A percentile compares a stretch with the other conserved stretches of the same genome.
These are phyloP conservation scores for Apostichopus leukothele DNA, from an alignment of 53 echinoderm and acorn worm genomes.

Conservation along the genomic window DNA sequence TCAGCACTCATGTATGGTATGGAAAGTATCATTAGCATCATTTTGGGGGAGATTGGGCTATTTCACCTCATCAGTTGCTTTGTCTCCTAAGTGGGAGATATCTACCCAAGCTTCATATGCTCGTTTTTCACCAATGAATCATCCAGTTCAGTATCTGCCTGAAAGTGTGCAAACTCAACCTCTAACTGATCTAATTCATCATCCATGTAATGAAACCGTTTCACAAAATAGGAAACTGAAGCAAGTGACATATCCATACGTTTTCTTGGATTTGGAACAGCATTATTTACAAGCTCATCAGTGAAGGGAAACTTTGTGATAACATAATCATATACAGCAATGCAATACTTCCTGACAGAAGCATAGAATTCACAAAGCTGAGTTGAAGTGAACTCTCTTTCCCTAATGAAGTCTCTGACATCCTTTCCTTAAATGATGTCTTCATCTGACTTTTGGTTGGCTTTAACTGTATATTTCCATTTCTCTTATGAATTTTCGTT, in stretches of 20 bases:
- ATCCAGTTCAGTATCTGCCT: conserved; percentile 39
- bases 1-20: conserved; percentile 61
- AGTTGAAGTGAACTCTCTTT: conserved; percentile 19
- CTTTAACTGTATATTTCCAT: conserved; percentile 52
- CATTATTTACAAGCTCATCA: conserved; percentile 62
- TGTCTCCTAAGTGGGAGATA: conserved; percentile 54
- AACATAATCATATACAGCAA: conserved; percentile 61
- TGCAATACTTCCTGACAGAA: conserved; percentile 64
- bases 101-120: conserved; percentile 61
- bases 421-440: conserved; percentile 44
- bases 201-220: conserved; percentile 57
- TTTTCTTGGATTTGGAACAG: conserved; percentile 58
- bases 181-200: conserved; percentile 61
- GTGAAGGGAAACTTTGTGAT: conserved; percentile 57
- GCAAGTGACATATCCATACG: conserved; percentile 47
- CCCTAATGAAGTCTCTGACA: conserved; percentile 45
- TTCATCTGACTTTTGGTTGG: conserved; percentile 45
- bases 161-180: conserved; percentile 58
- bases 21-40: conserved; percentile 55
- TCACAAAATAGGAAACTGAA: conserved; percentile 58
- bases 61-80: conserved; percentile 27
- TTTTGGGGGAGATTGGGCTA: conserved; percentile 35
- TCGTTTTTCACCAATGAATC: conserved; percentile 35
- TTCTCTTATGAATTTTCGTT: conserved; percentile 43
- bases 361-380: conserved; percentile 42